Evolutionary conservation across 2,888 invertebrate species (phyloP).

Genomic region (Schizaphis graminum): DNA sequence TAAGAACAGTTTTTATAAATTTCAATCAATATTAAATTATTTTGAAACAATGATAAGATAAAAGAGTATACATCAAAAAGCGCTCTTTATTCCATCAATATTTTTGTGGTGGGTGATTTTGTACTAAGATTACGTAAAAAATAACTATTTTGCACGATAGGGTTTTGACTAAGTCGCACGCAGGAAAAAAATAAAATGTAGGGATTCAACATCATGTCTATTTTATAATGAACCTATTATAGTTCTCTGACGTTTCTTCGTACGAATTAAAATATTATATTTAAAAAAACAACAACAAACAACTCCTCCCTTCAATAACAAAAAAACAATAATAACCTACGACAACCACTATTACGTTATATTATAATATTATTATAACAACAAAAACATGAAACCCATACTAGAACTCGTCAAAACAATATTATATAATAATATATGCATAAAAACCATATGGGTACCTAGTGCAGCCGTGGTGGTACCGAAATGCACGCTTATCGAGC

Average conservation of each 20-base stretch:
- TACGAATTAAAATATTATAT: no score
- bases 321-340: constrained; percentile 3
- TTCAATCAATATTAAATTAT: not conserved
- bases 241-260: no score
- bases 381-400: not conserved
- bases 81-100: not conserved
- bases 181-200: not conserved
- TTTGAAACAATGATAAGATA: not conserved
- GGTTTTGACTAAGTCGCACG: not conserved
- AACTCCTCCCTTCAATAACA: not conserved
- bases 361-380: not conserved
- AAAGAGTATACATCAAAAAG: not conserved
- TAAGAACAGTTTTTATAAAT: not conserved
- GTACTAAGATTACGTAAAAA: not conserved
- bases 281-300: not conserved
- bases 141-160: not conserved
- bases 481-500: not conserved
- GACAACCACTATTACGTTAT: not conserved
- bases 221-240: not conserved
- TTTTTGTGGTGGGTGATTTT: not conserved
- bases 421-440: not conserved
- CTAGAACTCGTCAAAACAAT: not conserved
- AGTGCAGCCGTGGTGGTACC: not conserved
- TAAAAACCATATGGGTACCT: not conserved
- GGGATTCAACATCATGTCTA: not conserved